Conservation (phyloP, 2,797 vertebrate genomes). For the Dipus sagitta region DNA sequence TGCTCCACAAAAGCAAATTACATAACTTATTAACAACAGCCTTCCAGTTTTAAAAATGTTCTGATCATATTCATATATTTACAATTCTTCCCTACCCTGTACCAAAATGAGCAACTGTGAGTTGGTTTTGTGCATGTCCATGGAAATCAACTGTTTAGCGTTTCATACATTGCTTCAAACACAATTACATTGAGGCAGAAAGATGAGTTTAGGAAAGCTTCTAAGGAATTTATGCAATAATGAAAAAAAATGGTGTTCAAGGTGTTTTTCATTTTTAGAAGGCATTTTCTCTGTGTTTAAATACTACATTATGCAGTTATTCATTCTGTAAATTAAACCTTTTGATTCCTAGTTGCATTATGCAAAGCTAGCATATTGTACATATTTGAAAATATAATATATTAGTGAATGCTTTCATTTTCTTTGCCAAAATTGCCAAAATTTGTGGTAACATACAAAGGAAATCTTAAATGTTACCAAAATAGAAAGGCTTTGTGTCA, state of each 20-base stretch:
- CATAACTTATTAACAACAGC: slow-evolving; percentile 55
- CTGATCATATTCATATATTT: slow-evolving; percentile 79
- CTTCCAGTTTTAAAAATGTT: slow-evolving; percentile 63
- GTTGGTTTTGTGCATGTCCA: slow-evolving; percentile 67
- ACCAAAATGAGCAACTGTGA: slow-evolving; percentile 69
- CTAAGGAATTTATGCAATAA: slow-evolving; percentile 67
- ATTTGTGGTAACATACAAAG: slow-evolving; percentile 65
- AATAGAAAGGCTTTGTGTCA: slow-evolving; percentile 70
- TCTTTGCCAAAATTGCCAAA: slow-evolving; percentile 68
- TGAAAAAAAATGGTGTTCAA: slow-evolving; percentile 28
- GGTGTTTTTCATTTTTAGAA: slow-evolving; percentile 72
- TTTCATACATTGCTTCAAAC: slow-evolving; percentile 54
- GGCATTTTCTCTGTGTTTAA: slow-evolving; percentile 68
- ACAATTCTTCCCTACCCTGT: not conserved
- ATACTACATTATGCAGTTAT: slow-evolving; percentile 64
- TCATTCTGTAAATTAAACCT: slow-evolving; percentile 78
- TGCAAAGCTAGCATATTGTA: slow-evolving; percentile 67
- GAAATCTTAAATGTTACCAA: slow-evolving; percentile 61
- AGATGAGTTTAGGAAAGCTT: slow-evolving; percentile 72
- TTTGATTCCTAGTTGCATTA: slow-evolving; percentile 73
- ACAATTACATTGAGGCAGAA: slow-evolving; percentile 58
- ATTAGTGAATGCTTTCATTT: slow-evolving; percentile 74
- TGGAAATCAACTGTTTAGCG: slow-evolving; percentile 48
- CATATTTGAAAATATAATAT: slow-evolving; percentile 73
- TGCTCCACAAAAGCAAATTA: slow-evolving; percentile 59